Base-by-base conservation (phyloP, 2,888 invertebrate species). In the Cerastis leucographa region DNA sequence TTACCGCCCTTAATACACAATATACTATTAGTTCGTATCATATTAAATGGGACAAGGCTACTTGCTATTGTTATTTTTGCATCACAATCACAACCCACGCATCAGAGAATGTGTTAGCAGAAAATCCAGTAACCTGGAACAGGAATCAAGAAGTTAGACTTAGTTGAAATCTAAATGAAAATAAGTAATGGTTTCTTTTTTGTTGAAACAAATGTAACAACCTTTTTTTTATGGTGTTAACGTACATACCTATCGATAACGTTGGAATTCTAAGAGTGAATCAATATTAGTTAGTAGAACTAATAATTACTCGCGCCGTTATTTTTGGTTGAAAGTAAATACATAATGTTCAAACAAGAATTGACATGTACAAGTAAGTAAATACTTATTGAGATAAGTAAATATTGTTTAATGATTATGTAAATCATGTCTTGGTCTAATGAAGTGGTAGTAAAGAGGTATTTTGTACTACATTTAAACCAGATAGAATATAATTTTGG, bases 361-460 rank as follows among this genome's bases (percentile, higher is more conserved):
- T 54, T 75, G 19, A 56, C 56, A 29, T 6, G n/a, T 22, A 19
- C n/a, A 56, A 2, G 46, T 35, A 64, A 62, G 76, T 54, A 75
- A 74, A 74, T 64, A 62, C 4, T 74, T 29, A n/a, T 73, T 35
- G 4, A 62, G 35, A 14, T n/a, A 29, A 56, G 56, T 46, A 25
- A 40, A 75, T 76, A 76, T 61, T 64, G 46, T 22, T 67, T 66
- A 87, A 14, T 25, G 40, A 12, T 11, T 62, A 56, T 42, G 40
- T 12, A 65, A 54, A 75, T 22, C 29, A 74, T 29, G 49, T 61
- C 42, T 29, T 12, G 35, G 44, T 64, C 25, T 49, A 22, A 22
- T 29, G 25, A 29, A 17, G 40, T 49, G 19, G 5, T 44, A 71
- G 2, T 73, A 6, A 22, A 62, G 1, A 29, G 6, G 35, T 40